Conservation (phyloP, 2,797 vertebrate genomes). For the Margarornis squamiger region DNA sequence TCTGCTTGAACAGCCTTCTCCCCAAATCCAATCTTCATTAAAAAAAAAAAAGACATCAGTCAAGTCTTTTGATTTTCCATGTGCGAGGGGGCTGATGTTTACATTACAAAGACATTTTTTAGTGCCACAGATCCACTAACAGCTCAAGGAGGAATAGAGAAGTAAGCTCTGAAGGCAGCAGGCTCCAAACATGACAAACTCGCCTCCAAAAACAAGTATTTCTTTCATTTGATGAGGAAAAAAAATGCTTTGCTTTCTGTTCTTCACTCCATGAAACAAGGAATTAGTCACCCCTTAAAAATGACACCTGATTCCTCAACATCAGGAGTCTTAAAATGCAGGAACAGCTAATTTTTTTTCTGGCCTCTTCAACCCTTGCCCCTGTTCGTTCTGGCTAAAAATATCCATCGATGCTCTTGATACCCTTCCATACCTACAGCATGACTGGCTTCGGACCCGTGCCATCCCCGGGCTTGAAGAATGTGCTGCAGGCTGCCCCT, state of each 20-base stretch:
- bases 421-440: background rate
- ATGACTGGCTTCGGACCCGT: background rate
- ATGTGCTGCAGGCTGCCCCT: background rate
- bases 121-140: background rate
- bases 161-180: background rate
- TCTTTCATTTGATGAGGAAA: background rate
- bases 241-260: background rate
- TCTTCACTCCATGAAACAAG: background rate
- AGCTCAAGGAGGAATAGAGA: background rate
- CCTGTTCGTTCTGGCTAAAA: background rate
- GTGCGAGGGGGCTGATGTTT: background rate
- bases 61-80: background rate
- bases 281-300: background rate
- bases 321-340: background rate
- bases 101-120: background rate
- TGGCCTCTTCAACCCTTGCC: background rate
- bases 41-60: background rate
- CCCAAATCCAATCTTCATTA: background rate
- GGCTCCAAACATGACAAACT: background rate
- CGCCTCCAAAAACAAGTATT: background rate
- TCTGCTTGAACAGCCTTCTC: background rate
- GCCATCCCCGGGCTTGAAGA: background rate
- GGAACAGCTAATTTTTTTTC: background rate
- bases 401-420: background rate
- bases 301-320: background rate